Conservation (phyloP, 2,888 invertebrate genomes). For the Cerceris ruficornis region DNA sequence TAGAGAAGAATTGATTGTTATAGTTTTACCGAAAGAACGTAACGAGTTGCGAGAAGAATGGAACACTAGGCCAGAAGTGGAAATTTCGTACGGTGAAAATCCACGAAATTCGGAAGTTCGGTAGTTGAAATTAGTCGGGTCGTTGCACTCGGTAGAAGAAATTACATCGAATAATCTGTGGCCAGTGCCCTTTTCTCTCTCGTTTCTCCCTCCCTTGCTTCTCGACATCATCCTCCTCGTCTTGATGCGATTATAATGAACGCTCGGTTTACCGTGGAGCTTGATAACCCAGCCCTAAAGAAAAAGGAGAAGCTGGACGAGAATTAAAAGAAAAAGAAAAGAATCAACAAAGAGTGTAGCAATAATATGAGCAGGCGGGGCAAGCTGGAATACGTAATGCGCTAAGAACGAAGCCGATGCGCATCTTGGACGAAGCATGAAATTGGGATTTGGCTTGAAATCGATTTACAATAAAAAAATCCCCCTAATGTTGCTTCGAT, state of each 20-base stretch:
- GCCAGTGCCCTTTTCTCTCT: slow-evolving; percentile 63
- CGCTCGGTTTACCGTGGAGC: slow-evolving; percentile 75
- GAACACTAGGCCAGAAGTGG: no score
- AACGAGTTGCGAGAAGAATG: no score
- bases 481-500: slow-evolving; percentile 22
- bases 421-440: slow-evolving; percentile 56
- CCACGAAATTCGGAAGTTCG: neutral
- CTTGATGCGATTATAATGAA: slow-evolving; percentile 81
- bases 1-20: no score
- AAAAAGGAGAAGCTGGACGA: slow-evolving; percentile 44
- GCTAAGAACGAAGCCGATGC: slow-evolving; percentile 55
- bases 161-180: slow-evolving; percentile 79
- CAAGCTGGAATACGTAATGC: slow-evolving; percentile 65
- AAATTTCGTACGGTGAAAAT: slow-evolving; percentile 1
- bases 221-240: slow-evolving; percentile 57
- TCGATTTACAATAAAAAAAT: slow-evolving; percentile 58
- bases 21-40: no score
- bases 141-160: slow-evolving; percentile 64
- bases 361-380: slow-evolving; percentile 65
- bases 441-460: slow-evolving; percentile 63
- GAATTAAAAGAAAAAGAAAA: slow-evolving; percentile 50
- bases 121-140: slow-evolving; percentile 50
- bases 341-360: slow-evolving; percentile 44
- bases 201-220: slow-evolving; percentile 39
- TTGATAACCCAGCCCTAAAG: slow-evolving; percentile 67